Evolutionary conservation across 2,113 vertebrate genomes (phyloP).

Genomic region (Ginglymostoma cirratum): DNA sequence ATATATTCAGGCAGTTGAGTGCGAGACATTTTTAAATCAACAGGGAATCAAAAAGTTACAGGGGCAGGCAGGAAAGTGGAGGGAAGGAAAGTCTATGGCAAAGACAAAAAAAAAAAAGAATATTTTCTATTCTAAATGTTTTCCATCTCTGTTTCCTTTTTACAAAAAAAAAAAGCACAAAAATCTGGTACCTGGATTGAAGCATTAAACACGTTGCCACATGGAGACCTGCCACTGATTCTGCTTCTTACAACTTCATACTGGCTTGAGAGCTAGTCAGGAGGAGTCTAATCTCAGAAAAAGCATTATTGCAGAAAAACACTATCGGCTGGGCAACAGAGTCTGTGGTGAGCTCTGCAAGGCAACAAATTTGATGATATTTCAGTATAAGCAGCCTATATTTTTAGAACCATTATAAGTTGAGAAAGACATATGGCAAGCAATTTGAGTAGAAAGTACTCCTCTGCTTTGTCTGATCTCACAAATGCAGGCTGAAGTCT

Average conservation of each 20-base stretch:
- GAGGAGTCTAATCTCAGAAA: background rate
- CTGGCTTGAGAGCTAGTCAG: background rate
- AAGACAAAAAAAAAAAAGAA: background rate
- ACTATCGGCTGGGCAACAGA: background rate
- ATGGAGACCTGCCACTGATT: background rate
- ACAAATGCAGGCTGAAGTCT: background rate
- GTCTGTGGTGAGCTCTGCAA: background rate
- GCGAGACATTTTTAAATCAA: no score
- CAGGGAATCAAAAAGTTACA: background rate
- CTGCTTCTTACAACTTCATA: background rate
- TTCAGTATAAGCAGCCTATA: background rate
- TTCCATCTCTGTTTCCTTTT: background rate
- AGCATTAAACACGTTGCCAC: background rate
- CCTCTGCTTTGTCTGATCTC: background rate
- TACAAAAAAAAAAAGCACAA: background rate
- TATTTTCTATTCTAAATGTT: background rate
- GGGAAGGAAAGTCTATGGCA: background rate
- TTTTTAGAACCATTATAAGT: background rate
- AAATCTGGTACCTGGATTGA: background rate
- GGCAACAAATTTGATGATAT: background rate
- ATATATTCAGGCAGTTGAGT: background rate
- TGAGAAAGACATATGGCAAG: background rate
- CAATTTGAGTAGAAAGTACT: background rate
- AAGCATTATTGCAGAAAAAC: background rate
- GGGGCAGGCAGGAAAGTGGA: background rate